A percentile compares a stretch with the other conserved stretches of the same genome.
Evolutionary conservation across 2,113 vertebrate genomes (phyloP).

Genomic region (Cochlearius cochlearius): DNA sequence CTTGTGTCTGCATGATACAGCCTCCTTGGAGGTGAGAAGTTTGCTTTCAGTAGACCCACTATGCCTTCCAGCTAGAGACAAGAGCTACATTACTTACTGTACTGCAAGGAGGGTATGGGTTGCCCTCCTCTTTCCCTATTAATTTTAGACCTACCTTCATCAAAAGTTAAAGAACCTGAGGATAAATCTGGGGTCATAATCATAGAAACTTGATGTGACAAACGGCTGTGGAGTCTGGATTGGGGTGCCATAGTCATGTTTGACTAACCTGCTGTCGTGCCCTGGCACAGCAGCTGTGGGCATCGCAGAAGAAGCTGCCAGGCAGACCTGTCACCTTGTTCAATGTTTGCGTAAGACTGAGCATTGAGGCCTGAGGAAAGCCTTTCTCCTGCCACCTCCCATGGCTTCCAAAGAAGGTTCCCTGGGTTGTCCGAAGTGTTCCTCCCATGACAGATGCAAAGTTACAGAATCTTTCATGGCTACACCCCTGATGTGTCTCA

Average conservation of each 20-base stretch:
- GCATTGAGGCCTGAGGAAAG: not conserved
- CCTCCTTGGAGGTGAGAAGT: not conserved
- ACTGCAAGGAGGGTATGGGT: not conserved
- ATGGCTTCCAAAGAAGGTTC: not conserved
- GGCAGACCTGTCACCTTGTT: not conserved
- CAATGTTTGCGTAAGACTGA: not conserved
- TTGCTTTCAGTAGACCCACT: not conserved
- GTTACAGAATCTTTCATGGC: not conserved
- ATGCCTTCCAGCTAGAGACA: not conserved
- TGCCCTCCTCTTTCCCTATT: not conserved
- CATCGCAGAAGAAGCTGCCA: not conserved
- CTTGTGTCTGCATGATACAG: not conserved
- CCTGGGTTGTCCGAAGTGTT: not conserved
- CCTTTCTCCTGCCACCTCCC: not conserved
- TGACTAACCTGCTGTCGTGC: not conserved
- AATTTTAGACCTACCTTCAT: not conserved
- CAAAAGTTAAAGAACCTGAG: not conserved
- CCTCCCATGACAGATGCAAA: not conserved
- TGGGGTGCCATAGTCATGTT: accelerated
- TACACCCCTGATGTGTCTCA: not conserved
- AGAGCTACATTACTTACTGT: not conserved
- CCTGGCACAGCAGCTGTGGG: not conserved
- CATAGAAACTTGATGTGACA: not conserved
- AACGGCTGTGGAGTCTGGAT: not conserved
- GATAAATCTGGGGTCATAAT: not conserved